These are phyloP conservation scores for Helicolenus hilgendorfi DNA, from an alignment of 2,797 vertebrate genomes.

Conservation along the genomic window DNA sequence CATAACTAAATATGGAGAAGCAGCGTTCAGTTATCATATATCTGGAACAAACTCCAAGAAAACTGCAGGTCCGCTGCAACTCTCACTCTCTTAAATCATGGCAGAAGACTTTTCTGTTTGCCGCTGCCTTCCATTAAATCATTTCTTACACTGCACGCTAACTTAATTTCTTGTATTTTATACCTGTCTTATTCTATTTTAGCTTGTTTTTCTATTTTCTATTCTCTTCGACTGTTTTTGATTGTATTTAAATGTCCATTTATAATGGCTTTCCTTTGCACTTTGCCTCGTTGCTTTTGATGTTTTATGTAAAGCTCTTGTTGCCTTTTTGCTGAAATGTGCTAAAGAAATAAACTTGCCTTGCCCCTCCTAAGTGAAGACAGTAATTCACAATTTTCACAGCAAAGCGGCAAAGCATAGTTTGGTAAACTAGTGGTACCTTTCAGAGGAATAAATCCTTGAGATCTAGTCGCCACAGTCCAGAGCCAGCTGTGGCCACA, in stretches of 20 bases:
- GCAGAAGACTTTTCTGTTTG: background rate
- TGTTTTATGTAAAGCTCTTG: background rate
- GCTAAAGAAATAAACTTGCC: background rate
- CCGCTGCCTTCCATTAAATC: background rate
- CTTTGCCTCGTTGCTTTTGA: background rate
- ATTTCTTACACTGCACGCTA: no score
- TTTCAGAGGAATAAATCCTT: background rate
- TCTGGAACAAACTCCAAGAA: background rate
- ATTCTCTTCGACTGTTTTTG: background rate
- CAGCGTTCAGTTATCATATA: background rate
- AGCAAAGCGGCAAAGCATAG: background rate
- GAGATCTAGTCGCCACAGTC: background rate
- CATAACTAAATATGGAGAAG: background rate
- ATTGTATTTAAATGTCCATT: background rate
- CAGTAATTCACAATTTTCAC: background rate
- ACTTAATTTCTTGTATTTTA: background rate
- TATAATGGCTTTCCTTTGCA: fast-evolving
- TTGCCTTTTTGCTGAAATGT: background rate
- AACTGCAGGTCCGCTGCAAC: background rate
- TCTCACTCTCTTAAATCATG: background rate
- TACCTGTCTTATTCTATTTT: no score
- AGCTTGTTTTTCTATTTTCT: background rate
- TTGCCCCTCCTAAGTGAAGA: background rate
- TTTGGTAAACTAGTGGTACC: background rate
- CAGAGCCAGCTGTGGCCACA: background rate